A percentile compares a stretch with the other conserved stretches of the same genome.
Evolutionary conservation across 2,888 invertebrate species (phyloP).

Genomic region (Carterocephalus palaemon): DNA sequence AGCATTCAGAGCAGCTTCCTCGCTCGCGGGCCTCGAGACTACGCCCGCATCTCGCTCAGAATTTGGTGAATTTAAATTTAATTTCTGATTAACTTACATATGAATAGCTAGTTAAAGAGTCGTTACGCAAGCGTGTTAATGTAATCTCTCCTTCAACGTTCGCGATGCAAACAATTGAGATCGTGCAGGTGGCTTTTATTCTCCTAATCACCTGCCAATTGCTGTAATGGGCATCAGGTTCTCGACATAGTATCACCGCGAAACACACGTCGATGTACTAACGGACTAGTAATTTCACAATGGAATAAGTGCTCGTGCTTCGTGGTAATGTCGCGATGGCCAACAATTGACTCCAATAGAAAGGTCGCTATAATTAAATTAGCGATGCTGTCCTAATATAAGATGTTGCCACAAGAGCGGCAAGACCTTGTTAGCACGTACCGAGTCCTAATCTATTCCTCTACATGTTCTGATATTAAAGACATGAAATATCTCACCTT

Average conservation of each 20-base stretch:
- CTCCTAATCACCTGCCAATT: conserved; percentile 50
- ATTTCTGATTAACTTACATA: too few species aligned
- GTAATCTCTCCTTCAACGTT: conserved; percentile 29
- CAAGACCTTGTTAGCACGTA: conserved; percentile 4
- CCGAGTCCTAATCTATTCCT: conserved; percentile 8
- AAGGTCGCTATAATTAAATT: conserved; percentile 69
- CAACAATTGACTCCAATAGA: conserved; percentile 65
- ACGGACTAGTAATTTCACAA: conserved; percentile 46
- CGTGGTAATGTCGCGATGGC: conserved; percentile 24
- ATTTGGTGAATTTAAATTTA: too few species aligned
- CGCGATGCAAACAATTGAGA: conserved; percentile 34
- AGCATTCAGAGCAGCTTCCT: conserved; percentile 7
- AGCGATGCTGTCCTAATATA: conserved; percentile 51
- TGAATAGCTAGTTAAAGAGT: background rate
- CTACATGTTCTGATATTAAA: conserved; percentile 9
- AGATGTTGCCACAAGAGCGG: conserved; percentile 36
- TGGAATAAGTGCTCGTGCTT: conserved; percentile 32
- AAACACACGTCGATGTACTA: conserved; percentile 29
- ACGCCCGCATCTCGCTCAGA: too few species aligned
- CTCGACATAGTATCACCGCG: conserved; percentile 40
- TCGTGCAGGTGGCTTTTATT: conserved; percentile 42
- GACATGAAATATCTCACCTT: too few species aligned
- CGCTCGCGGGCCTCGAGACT: conserved; percentile 23
- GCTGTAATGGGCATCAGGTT: conserved; percentile 47
- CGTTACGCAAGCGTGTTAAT: conserved; percentile 31